Conservation (phyloP, 2,797 vertebrate species). For the Sparidentex hasta region DNA sequence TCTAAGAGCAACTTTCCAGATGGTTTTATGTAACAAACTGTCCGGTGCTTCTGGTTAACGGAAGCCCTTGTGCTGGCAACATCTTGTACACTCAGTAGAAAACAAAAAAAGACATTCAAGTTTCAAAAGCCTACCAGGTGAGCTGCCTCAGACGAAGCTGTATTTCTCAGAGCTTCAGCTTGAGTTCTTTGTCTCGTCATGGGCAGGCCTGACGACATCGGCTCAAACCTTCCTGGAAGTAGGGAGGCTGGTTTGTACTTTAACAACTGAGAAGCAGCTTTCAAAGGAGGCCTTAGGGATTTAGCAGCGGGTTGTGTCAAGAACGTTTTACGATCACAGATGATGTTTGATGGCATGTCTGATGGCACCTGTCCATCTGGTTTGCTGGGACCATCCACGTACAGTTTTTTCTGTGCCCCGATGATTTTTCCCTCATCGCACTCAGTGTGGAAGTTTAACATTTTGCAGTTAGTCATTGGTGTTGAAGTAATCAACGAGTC, state of each 20-base stretch:
- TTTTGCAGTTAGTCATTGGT: slow-evolving; percentile 64
- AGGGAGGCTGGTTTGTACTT: slow-evolving; percentile 48
- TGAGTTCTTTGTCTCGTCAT: slow-evolving; percentile 52
- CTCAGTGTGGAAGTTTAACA: neutral
- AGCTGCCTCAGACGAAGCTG: slow-evolving; percentile 17
- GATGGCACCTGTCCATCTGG: slow-evolving; percentile 1
- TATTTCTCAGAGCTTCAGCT: slow-evolving; percentile 33
- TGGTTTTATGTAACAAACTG: too few species aligned
- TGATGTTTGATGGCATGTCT: slow-evolving; percentile 49
- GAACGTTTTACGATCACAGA: slow-evolving; percentile 63
- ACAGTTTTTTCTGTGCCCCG: slow-evolving; percentile 54
- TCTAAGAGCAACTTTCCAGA: too few species aligned
- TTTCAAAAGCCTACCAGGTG: slow-evolving; percentile 43
- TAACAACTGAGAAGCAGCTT: slow-evolving; percentile 47
- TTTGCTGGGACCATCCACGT: slow-evolving; percentile 28
- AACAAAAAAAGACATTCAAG: neutral
- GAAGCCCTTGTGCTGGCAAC: neutral
- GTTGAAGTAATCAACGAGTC: slow-evolving; percentile 69
- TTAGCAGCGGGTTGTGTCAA: slow-evolving; percentile 32
- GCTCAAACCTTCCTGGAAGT: slow-evolving; percentile 20
- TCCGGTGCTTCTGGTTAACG: neutral
- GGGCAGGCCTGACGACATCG: slow-evolving; percentile 23
- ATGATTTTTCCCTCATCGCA: neutral
- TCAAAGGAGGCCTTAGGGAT: slow-evolving; percentile 39
- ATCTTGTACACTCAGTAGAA: neutral